Percentiles rank a stretch among this genome's conserved stretches.
Conservation (phyloP, 2,113 vertebrate species). For the Leptodactylus fuscus region DNA sequence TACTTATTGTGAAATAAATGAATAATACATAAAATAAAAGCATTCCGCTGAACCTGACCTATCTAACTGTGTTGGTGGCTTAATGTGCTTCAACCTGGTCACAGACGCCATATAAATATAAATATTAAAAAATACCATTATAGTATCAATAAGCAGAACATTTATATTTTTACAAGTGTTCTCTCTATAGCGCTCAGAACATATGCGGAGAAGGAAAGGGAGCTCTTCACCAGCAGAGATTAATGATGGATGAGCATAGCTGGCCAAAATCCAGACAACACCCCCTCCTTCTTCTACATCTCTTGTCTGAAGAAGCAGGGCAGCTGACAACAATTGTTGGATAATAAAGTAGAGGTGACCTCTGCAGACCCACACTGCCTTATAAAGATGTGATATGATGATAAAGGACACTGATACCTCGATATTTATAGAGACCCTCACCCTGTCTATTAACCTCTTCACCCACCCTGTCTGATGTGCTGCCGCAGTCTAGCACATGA, state of each 20-base stretch:
- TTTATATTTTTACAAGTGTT: neutral
- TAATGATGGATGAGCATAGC: conserved; percentile 14
- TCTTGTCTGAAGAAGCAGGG: conserved; percentile 22
- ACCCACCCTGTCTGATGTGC: conserved; percentile 37
- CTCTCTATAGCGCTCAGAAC: neutral
- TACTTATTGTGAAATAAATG: too few species aligned
- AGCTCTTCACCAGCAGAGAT: neutral
- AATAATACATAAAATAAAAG: too few species aligned
- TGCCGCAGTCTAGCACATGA: conserved; percentile 3
- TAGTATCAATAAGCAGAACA: too few species aligned
- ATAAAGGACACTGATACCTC: conserved; percentile 53
- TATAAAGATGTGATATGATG: conserved; percentile 55
- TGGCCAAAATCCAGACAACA: conserved; percentile 8
- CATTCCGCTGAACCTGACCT: too few species aligned
- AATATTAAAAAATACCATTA: too few species aligned
- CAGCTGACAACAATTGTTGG: conserved; percentile 54
- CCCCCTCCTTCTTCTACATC: neutral
- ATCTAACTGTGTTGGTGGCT: too few species aligned
- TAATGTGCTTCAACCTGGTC: too few species aligned
- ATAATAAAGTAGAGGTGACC: conserved; percentile 54
- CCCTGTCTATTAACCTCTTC: conserved; percentile 45
- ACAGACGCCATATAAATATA: too few species aligned
- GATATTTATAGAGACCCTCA: conserved; percentile 59
- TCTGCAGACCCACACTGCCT: conserved; percentile 47
- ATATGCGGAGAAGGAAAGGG: neutral